Percentiles rank a stretch among this genome's conserved stretches.
These are phyloP conservation scores for Lethenteron camtschaticum DNA, from an alignment of 2,113 vertebrate species.

Conservation along the genomic window DNA sequence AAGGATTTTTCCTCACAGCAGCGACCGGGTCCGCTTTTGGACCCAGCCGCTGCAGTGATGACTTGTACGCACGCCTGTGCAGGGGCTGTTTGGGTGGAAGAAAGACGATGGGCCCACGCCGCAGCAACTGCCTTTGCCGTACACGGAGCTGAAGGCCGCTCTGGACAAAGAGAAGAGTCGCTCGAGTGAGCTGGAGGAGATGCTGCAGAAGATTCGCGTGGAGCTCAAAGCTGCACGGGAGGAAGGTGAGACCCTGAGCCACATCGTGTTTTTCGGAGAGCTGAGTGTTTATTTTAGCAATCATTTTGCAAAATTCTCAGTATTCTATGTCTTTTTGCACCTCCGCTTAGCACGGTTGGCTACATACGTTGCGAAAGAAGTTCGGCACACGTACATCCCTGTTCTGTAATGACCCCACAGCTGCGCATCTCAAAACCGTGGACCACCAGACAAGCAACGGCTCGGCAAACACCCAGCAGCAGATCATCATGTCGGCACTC, in stretches of 20 bases:
- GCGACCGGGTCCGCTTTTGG: too few species aligned
- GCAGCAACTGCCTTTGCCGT: constrained; percentile 81
- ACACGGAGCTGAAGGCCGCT: constrained; percentile 84
- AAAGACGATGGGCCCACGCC: constrained; percentile 78
- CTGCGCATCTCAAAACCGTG: constrained; percentile 63
- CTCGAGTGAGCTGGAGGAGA: constrained; percentile 76
- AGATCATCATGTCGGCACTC: constrained; percentile 82
- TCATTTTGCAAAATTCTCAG: background rate
- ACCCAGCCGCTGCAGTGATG: too few species aligned
- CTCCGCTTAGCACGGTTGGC: too few species aligned
- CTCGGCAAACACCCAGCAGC: constrained; percentile 55
- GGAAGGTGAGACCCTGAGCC: constrained; percentile 35
- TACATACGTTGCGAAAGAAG: too few species aligned
- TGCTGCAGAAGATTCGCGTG: constrained; percentile 79
- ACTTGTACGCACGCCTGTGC: constrained; percentile 19
- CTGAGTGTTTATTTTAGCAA: background rate
- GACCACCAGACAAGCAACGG: constrained; percentile 50
- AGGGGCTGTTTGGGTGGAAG: constrained; percentile 92
- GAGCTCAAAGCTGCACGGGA: constrained; percentile 72
- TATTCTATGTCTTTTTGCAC: background rate
- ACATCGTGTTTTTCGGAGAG: too few species aligned
- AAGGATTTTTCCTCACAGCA: too few species aligned
- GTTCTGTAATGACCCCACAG: constrained; percentile 20
- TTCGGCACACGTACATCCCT: too few species aligned
- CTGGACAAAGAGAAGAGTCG: constrained; percentile 86